phyloP scores from a whole-genome alignment of 2,797 vertebrate species.

The Melanotaenia nigrans region DNA sequence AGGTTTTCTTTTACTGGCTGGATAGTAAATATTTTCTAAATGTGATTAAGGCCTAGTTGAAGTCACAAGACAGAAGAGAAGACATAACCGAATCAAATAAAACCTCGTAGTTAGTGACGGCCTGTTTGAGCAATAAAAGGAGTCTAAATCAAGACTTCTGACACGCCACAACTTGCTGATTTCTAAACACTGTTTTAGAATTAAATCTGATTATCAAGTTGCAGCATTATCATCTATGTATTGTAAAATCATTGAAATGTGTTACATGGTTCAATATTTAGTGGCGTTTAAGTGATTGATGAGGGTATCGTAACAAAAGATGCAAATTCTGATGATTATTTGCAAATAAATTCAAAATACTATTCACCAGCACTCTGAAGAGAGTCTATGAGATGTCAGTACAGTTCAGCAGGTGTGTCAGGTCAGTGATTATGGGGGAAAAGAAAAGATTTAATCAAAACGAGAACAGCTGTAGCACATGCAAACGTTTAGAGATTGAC shows the following conservation, averaged over 20 bases:
- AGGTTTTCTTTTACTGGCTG: neutral
- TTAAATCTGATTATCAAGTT: neutral
- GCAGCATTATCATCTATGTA: neutral
- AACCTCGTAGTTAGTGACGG: neutral
- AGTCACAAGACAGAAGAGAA: constrained; percentile 43
- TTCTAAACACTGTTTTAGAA: neutral
- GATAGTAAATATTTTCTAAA: constrained; percentile 21
- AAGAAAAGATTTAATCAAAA: neutral
- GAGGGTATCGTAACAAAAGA: neutral
- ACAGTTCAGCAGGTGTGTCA: neutral
- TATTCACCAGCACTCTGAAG: neutral
- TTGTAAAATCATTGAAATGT: neutral
- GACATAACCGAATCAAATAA: constrained; percentile 4
- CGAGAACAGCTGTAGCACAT: neutral
- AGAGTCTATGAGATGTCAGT: neutral
- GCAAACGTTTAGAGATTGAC: neutral
- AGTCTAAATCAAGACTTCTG: neutral
- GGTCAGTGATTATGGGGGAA: neutral
- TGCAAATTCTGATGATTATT: neutral
- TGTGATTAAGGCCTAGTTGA: constrained; percentile 25
- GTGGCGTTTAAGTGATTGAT: neutral
- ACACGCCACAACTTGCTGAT: neutral
- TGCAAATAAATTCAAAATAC: neutral
- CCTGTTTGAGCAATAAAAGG: neutral
- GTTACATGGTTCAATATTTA: neutral